Evolutionary conservation across 2,113 vertebrate species (phyloP).

Genomic region (Agelaius tricolor): DNA sequence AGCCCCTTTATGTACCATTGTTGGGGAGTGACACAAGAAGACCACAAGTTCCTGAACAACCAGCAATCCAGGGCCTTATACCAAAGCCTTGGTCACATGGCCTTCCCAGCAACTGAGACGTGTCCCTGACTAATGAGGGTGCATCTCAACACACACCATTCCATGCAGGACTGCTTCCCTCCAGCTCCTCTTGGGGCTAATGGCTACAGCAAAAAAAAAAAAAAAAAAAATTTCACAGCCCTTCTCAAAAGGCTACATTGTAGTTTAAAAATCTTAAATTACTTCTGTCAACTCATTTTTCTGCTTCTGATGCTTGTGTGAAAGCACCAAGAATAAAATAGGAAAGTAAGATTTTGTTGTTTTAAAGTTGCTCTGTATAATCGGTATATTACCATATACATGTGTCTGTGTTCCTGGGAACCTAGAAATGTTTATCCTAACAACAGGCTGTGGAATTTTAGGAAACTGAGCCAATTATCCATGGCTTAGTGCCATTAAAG

Average conservation of each 20-base stretch:
- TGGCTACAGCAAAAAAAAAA: background rate
- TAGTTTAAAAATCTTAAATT: background rate
- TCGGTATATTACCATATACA: slow-evolving; percentile 14
- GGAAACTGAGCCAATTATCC: slow-evolving; percentile 35
- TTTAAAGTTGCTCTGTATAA: background rate
- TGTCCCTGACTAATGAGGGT: background rate
- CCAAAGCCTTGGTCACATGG: background rate
- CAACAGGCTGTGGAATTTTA: slow-evolving; percentile 51
- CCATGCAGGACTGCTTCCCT: background rate
- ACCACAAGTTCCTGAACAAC: background rate
- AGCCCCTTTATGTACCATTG: background rate
- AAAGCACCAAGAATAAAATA: background rate
- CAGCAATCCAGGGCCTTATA: background rate
- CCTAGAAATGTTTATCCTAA: slow-evolving; percentile 61
- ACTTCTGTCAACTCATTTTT: background rate
- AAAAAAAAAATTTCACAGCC: background rate
- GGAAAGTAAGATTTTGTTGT: background rate
- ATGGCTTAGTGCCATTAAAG: slow-evolving; percentile 56
- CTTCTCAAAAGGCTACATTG: background rate
- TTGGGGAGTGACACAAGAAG: background rate
- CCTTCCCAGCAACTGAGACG: background rate
- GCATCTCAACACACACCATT: background rate
- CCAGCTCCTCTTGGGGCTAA: background rate
- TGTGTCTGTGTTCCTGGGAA: slow-evolving; percentile 34
- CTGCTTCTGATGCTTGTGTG: background rate